A percentile compares a stretch with the other conserved stretches of the same genome.
phyloP scores from a whole-genome alignment of 2,797 vertebrate species.

The Helicolenus hilgendorfi region DNA sequence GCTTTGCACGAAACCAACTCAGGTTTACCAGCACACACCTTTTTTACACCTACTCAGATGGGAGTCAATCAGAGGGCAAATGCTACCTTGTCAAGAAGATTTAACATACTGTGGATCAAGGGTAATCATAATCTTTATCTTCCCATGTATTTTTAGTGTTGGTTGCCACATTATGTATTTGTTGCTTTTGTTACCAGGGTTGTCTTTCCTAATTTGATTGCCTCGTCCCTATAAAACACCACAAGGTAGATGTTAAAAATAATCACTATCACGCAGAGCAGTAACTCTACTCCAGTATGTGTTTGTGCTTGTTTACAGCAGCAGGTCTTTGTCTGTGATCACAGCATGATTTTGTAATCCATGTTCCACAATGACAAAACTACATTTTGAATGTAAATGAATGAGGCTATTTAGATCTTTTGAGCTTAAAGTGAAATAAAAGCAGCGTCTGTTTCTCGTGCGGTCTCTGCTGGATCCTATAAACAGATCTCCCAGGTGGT shows the following conservation, averaged over 20 bases:
- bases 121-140: slow-evolving; percentile 48
- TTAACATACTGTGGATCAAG: slow-evolving; percentile 37
- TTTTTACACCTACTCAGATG: slow-evolving; percentile 69
- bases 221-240: slow-evolving; percentile 28
- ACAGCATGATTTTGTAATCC: slow-evolving; percentile 32
- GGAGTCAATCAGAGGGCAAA: slow-evolving; percentile 80
- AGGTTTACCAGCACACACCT: slow-evolving; percentile 75
- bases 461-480: slow-evolving; percentile 81
- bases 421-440: slow-evolving; percentile 71
- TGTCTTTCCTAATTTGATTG: slow-evolving; percentile 43
- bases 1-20: slow-evolving; percentile 88
- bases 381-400: slow-evolving; percentile 52
- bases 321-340: slow-evolving; percentile 62
- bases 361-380: slow-evolving; percentile 30
- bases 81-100: slow-evolving; percentile 66
- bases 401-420: slow-evolving; percentile 51
- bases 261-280: slow-evolving; percentile 6
- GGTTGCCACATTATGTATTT: slow-evolving; percentile 52
- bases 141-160: slow-evolving; percentile 48
- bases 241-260: slow-evolving; percentile 10
- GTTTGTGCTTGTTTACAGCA: slow-evolving; percentile 53
- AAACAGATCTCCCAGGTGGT: slow-evolving; percentile 95
- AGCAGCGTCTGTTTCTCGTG: slow-evolving; percentile 70
- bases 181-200: slow-evolving; percentile 63
- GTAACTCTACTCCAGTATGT: slow-evolving; percentile 19